Conservation (phyloP, 2,797 vertebrate species). For the Xerus rutilus region DNA sequence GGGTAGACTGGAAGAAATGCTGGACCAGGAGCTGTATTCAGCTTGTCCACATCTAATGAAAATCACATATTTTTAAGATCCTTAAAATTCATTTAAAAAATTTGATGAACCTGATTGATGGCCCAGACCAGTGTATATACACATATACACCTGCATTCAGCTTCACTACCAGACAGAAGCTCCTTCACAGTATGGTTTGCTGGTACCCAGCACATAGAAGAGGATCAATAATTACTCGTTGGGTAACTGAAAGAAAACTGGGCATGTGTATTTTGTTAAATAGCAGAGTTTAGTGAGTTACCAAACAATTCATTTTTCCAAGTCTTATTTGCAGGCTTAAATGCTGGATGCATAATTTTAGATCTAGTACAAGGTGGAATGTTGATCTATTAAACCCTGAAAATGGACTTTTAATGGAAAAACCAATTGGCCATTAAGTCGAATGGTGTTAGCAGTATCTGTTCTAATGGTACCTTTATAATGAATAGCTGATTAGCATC, state of each 20-base stretch:
- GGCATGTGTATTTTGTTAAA: not conserved
- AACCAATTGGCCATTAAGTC: constrained; percentile 67
- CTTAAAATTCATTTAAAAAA: not conserved
- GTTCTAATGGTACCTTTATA: constrained; percentile 55
- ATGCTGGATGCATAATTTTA: constrained; percentile 36
- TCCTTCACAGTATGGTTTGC: not conserved
- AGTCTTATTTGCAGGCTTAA: constrained; percentile 41
- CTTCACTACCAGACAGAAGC: not conserved
- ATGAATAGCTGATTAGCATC: constrained; percentile 50
- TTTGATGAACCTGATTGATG: not conserved
- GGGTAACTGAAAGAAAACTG: constrained; percentile 40
- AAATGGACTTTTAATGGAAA: constrained; percentile 74
- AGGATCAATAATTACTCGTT: not conserved
- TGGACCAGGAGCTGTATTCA: not conserved
- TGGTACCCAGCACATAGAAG: not conserved
- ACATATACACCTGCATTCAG: not conserved
- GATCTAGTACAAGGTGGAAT: not conserved
- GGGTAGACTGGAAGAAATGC: not conserved
- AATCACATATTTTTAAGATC: not conserved
- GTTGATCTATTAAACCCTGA: constrained; percentile 57
- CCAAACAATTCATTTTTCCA: not conserved
- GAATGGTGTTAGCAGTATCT: constrained; percentile 3
- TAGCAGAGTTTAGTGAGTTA: not conserved
- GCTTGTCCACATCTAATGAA: not conserved
- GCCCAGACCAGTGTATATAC: not conserved